A percentile compares a stretch with the other conserved stretches of the same genome.
phyloP scores from a whole-genome alignment of 2,888 invertebrate genomes.

The Ferdinandea cuprea region DNA sequence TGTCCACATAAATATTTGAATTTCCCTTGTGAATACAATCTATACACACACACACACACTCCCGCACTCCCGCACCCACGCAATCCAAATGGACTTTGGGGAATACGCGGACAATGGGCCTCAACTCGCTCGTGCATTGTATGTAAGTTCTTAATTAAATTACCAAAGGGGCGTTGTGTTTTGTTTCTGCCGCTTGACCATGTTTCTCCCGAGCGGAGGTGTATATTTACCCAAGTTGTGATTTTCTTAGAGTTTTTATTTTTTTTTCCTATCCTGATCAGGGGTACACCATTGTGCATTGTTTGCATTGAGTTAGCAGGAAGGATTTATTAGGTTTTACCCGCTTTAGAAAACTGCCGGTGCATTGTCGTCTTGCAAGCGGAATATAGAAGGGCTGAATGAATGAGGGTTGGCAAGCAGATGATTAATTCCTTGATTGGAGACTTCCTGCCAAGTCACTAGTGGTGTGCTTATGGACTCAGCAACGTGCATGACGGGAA shows the following conservation, averaged over 20 bases:
- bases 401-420: background rate
- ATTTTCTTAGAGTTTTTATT: constrained; percentile 62
- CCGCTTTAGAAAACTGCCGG: background rate
- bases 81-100: constrained; percentile 60
- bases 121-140: constrained; percentile 50
- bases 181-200: constrained; percentile 61
- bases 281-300: constrained; percentile 48
- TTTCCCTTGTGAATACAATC: constrained; percentile 67
- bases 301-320: constrained; percentile 56
- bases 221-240: constrained; percentile 65
- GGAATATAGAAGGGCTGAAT: background rate
- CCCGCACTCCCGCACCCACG: too few species aligned
- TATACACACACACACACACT: constrained; percentile 31
- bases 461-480: too few species aligned
- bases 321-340: constrained; percentile 43
- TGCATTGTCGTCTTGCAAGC: background rate
- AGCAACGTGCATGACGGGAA: too few species aligned
- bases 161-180: constrained; percentile 43
- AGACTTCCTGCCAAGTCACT: too few species aligned
- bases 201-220: constrained; percentile 65
- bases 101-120: constrained; percentile 25
- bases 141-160: constrained; percentile 74
- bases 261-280: background rate
- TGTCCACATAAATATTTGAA: constrained; percentile 82
- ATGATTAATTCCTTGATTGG: background rate